phyloP scores from a whole-genome alignment of 2,888 invertebrate species.

The Spodoptera littoralis region DNA sequence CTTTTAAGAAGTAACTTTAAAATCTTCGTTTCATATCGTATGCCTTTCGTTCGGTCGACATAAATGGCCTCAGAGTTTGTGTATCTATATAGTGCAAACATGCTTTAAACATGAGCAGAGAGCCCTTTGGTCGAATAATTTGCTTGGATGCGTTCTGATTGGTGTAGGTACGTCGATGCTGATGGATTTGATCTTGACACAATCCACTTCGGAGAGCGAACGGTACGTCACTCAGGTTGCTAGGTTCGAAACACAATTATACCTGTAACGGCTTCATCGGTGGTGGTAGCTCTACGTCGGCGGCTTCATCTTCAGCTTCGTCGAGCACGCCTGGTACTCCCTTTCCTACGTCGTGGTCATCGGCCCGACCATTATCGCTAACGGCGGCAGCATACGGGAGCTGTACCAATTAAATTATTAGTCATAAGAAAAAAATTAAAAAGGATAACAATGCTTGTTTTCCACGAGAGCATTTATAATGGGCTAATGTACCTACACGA shows the following conservation, averaged over 20 bases:
- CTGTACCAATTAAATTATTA: constrained; percentile 53
- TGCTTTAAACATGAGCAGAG: constrained; percentile 6
- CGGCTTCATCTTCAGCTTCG: constrained; percentile 93
- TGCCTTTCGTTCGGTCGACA: too few relatives aligned
- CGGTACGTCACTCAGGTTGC: too few relatives aligned
- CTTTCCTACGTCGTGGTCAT: constrained; percentile 73
- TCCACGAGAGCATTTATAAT: too few relatives aligned
- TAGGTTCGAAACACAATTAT: too few relatives aligned
- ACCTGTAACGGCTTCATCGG: constrained; percentile 98
- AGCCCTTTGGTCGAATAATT: constrained; percentile 3
- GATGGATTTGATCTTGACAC: constrained; percentile 1
- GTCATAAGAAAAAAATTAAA: too few relatives aligned
- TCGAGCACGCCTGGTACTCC: constrained; percentile 88
- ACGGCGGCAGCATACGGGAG: constrained; percentile 65
- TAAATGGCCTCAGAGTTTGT: too few relatives aligned
- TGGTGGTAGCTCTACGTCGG: constrained; percentile 95
- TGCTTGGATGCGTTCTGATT: constrained; percentile 2
- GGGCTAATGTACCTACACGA: neutral
- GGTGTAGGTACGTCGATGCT: neutral
- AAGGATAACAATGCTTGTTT: too few relatives aligned
- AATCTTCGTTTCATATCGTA: too few relatives aligned
- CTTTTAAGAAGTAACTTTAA: too few relatives aligned
- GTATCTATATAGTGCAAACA: too few relatives aligned
- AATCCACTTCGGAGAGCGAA: neutral
- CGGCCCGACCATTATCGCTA: constrained; percentile 68